Evolutionary conservation across 1,140 invertebrate genomes (phyloP).

Genomic region (Euura lappo): DNA sequence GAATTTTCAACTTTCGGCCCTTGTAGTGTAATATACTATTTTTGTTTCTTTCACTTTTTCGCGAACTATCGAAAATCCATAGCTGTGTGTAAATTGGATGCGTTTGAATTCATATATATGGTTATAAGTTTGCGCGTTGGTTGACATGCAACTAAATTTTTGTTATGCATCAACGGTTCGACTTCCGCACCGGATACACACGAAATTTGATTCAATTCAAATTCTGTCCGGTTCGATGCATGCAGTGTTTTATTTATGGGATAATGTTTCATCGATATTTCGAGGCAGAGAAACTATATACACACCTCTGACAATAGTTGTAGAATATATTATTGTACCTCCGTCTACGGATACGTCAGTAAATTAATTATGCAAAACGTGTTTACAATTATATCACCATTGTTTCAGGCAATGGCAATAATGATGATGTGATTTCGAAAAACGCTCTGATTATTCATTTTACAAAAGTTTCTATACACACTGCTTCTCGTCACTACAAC

Average conservation of each 20-base stretch:
- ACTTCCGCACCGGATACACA: constrained; percentile 12
- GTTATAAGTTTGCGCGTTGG: constrained; percentile 2
- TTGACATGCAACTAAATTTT: constrained; percentile 3
- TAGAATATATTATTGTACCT: neutral
- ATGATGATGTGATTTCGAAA: no score
- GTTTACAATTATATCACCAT: neutral
- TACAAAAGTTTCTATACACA: no score
- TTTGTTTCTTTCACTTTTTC: neutral
- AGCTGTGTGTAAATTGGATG: neutral
- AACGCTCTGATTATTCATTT: no score
- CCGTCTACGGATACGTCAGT: neutral
- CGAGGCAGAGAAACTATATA: neutral
- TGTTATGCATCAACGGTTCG: constrained; percentile 12
- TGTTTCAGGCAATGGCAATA: no score
- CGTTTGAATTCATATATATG: neutral
- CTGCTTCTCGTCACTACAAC: no score
- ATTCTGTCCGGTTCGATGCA: constrained; percentile 4
- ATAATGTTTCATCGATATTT: constrained; percentile 9
- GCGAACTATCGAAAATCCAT: neutral
- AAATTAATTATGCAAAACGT: neutral
- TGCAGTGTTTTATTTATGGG: constrained; percentile 8
- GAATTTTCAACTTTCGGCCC: no score
- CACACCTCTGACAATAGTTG: neutral
- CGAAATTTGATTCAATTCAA: constrained; percentile 16
- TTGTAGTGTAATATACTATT: no score